Evolutionary conservation across 2,113 vertebrate genomes (phyloP), one percentile per base, ranked within the genome.

Genomic region (Collichthys lucidus): DNA sequence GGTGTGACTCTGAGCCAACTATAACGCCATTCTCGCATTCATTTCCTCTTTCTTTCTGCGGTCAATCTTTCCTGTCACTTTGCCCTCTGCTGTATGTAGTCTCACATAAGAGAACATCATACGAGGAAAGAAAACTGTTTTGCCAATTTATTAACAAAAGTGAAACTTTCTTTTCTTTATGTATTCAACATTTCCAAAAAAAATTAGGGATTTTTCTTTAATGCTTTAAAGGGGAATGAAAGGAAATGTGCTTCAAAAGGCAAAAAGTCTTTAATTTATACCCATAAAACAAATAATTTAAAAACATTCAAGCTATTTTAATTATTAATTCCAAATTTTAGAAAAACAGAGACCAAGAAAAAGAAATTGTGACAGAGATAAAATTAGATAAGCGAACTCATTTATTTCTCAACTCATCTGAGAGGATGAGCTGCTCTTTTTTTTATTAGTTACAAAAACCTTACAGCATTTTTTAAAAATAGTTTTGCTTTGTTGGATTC

Each of bases 261-360:
- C 56, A 81, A 83, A 46, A 59, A 53, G 53, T 76, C 53, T 79
- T 85, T 83, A 79, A 89, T 90, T 74, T 31, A 74, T 77, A 86
- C 20, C 35, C 59, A 11, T 80, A 70, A 80, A 83, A 80, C 62
- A 82, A 85, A 83, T 74, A 50, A 86, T 90, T 72, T 24, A 82
- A 85, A 88, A 70, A 77, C 59, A 82, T 73, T 89, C 61, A 78
- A 69, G 47, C 69, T 63, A 52, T 31, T 78, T 92, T 56, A 86
- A 90, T 80, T 83, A 90, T 91, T 92, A 1, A 91, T 80, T 65
- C 46, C 4, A 79, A 82, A 75, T 59, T 88, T 75, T 47, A 62
- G 53, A 82, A 83, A 77, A 65, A 69, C 31, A 61, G 55, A 57
- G 29, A 73, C 11, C 14, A 24, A 82, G n/a, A 72, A 19, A 87